These are phyloP conservation scores for Brenthis hecate DNA, from an alignment of 2,888 invertebrate genomes.

Conservation along the genomic window DNA sequence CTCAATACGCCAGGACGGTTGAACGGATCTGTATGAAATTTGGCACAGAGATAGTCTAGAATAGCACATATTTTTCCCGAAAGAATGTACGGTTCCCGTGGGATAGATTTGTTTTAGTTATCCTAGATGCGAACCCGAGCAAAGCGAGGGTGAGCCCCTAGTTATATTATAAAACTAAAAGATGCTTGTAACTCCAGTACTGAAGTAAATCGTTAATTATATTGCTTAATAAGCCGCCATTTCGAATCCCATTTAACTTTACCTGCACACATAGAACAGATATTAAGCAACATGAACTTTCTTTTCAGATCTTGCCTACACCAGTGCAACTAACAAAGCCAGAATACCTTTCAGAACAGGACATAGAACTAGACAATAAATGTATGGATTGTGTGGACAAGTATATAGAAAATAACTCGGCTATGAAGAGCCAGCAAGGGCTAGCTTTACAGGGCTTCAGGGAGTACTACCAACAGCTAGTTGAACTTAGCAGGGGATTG, in stretches of 20 bases:
- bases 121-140: no score
- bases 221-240: no score
- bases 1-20: no score
- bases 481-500: slow-evolving; percentile 83
- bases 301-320: slow-evolving; percentile 66
- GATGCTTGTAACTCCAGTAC: background rate
- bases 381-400: slow-evolving; percentile 82
- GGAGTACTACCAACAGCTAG: slow-evolving; percentile 84
- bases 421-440: slow-evolving; percentile 86
- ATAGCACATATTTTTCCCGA: no score
- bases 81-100: no score
- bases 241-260: no score
- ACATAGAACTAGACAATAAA: slow-evolving; percentile 79
- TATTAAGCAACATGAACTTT: background rate
- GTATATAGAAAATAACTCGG: slow-evolving; percentile 83
- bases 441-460: slow-evolving; percentile 87
- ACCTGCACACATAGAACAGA: no score
- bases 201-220: no score
- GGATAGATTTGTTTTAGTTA: no score
- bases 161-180: background rate
- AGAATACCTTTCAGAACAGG: slow-evolving; percentile 77
- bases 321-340: slow-evolving; percentile 69
- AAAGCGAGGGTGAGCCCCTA: no score
- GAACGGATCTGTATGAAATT: no score
- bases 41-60: no score